Evolutionary conservation across 1,140 invertebrate species (phyloP), one percentile per base, ranked within the genome.

Genomic region (Penaeus vannamei): DNA sequence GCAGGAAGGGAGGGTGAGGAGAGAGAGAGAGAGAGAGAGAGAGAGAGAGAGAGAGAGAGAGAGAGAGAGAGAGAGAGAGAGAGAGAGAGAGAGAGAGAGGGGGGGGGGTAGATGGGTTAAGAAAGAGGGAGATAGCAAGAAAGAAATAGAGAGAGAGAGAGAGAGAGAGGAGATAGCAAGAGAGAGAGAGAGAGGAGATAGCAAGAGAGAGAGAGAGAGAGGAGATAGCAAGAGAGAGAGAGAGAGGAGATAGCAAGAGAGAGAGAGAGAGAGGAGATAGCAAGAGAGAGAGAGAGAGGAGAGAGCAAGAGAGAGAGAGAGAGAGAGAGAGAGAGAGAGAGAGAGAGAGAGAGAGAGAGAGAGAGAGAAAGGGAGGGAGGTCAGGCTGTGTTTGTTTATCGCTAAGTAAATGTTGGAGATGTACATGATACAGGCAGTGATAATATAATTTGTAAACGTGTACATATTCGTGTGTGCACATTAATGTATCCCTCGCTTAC

Each of bases 311-410:
- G 17, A 2, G 29, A 22, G 1, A 53, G 17, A 59, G n/a, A 36
- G 26, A 60, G 84, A 29, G 26, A 46, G 84, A 46, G 20, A 77
- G 84, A 26, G 69, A 77, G 84, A 46, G 53, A 60, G 46, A 77
- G 19, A 60, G 14, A 29, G 69, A 42, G 60, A 66, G 60, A 26
- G 59, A 64, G 60, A 42, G 22, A 69, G 83, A 69, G 64, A 69
- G 59, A 7, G 26, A 62, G 4, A 62, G 42, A n/a, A 84, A 19
- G 64, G 36, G 17, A 53, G 5, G 32, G 23, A 85, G 29, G 32
- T 26, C 8, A 53, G 29, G 83, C 29, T 46, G 20, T 66, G 29
- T 53, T 53, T 53, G 53, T 53, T 53, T 53, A 53, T 53, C 14
- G 53, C 53, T 53, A 53, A 53, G 53, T 53, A 53, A 53, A 53